These are phyloP conservation scores for Acestrorhynchus altus DNA, from an alignment of 2,797 vertebrate genomes.

Conservation along the genomic window DNA sequence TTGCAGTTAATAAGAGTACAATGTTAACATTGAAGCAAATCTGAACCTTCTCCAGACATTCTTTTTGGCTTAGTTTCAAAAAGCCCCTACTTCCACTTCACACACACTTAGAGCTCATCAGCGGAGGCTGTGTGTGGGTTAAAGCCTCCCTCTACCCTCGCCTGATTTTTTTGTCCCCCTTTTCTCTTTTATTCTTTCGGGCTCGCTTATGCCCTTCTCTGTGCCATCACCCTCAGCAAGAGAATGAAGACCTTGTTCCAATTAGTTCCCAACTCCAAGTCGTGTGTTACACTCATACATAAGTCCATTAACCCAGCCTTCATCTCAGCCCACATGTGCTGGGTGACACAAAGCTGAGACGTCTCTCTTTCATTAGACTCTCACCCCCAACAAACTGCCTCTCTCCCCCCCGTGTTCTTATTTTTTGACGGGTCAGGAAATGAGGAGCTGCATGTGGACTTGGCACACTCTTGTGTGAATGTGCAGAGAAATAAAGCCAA, in stretches of 20 bases:
- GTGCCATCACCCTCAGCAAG: constrained; percentile 32
- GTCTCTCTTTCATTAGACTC: constrained; percentile 35
- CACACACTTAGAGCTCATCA: constrained; percentile 23
- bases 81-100: constrained; percentile 16
- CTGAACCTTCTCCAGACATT: background rate
- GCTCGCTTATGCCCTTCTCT: constrained; percentile 16
- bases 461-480: background rate
- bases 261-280: constrained; percentile 35
- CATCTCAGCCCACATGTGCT: constrained; percentile 29
- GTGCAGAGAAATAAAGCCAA: constrained; percentile 27
- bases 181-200: constrained; percentile 22
- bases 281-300: constrained; percentile 17
- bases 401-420: background rate
- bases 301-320: constrained; percentile 51
- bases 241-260: constrained; percentile 29
- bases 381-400: constrained; percentile 2
- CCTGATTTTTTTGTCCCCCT: constrained; percentile 37
- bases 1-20: background rate
- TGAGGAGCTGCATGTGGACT: constrained; percentile 15
- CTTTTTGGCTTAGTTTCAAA: constrained; percentile 38
- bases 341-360: constrained; percentile 29
- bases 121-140: constrained; percentile 30
- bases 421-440: constrained; percentile 31
- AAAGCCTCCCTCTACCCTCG: constrained; percentile 21
- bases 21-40: constrained; percentile 16